These are phyloP conservation scores for Meiosimyza platycephala DNA, from an alignment of 2,888 invertebrate genomes.

Conservation along the genomic window DNA sequence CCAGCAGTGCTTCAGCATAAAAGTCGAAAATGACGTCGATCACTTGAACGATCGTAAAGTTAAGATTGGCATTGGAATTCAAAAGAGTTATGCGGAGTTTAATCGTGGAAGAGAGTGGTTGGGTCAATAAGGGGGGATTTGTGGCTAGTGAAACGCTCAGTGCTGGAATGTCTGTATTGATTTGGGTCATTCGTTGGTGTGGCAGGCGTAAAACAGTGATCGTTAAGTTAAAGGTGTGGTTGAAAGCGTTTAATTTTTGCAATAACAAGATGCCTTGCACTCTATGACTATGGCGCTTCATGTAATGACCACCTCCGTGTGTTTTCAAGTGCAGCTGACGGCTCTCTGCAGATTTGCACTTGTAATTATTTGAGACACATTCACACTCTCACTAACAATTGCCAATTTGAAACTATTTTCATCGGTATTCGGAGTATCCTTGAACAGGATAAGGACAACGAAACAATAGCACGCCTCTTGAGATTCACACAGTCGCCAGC, in stretches of 20 bases:
- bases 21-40: constrained; percentile 21
- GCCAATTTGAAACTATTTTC: constrained; percentile 50
- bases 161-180: constrained; percentile 39
- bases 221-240: constrained; percentile 32
- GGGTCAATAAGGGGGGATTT: not conserved
- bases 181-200: constrained; percentile 31
- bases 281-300: no score
- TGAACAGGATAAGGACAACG: constrained; percentile 33
- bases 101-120: not conserved
- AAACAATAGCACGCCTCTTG: constrained; percentile 48
- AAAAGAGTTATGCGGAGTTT: constrained; percentile 1
- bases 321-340: no score
- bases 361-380: not conserved
- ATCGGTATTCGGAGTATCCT: constrained; percentile 26
- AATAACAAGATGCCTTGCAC: no score
- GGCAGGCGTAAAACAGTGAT: no score
- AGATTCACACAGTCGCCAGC: constrained; percentile 39
- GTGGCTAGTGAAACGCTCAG: constrained; percentile 28
- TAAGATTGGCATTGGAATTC: constrained; percentile 37
- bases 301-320: no score
- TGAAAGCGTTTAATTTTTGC: no score
- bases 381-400: not conserved
- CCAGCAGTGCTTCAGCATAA: not conserved
- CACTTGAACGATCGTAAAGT: constrained; percentile 38
- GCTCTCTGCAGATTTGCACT: not conserved